Evolutionary conservation across 2,113 vertebrate species (phyloP).

Genomic region (Psilopogon haemacephalus): DNA sequence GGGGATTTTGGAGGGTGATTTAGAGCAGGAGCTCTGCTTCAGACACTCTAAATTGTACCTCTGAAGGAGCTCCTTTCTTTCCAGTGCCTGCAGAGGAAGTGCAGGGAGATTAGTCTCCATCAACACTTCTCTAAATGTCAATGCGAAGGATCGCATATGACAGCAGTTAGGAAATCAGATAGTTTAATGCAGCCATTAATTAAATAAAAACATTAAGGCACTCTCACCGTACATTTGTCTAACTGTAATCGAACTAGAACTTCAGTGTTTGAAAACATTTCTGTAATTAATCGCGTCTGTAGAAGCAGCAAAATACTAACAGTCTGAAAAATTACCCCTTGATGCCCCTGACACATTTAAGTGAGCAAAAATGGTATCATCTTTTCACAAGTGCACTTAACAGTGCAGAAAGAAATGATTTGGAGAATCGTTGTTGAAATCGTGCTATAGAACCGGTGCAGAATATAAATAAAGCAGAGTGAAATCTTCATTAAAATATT

Average conservation of each 20-base stretch:
- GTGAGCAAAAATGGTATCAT: background rate
- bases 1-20: background rate
- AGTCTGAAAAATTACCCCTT: slow-evolving; percentile 7
- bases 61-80: slow-evolving; percentile 45
- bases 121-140: slow-evolving; percentile 24
- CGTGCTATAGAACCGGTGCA: background rate
- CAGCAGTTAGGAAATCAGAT: background rate
- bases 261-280: slow-evolving; percentile 17
- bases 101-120: slow-evolving; percentile 41
- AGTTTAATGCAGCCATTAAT: slow-evolving; percentile 42
- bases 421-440: background rate
- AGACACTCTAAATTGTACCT: background rate
- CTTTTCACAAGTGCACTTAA: background rate
- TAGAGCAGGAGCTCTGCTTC: slow-evolving; percentile 4
- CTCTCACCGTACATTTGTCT: background rate
- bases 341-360: background rate
- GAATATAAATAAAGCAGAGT: slow-evolving; percentile 34
- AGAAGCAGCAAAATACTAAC: background rate
- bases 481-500: slow-evolving; percentile 36
- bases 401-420: background rate
- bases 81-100: slow-evolving; percentile 20
- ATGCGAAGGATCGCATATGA: background rate
- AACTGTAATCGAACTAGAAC: background rate
- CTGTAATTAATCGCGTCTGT: slow-evolving; percentile 19
- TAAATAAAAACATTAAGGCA: slow-evolving; percentile 23